Conservation (phyloP, 2,888 invertebrate species). For the Ormyrus rosae region DNA sequence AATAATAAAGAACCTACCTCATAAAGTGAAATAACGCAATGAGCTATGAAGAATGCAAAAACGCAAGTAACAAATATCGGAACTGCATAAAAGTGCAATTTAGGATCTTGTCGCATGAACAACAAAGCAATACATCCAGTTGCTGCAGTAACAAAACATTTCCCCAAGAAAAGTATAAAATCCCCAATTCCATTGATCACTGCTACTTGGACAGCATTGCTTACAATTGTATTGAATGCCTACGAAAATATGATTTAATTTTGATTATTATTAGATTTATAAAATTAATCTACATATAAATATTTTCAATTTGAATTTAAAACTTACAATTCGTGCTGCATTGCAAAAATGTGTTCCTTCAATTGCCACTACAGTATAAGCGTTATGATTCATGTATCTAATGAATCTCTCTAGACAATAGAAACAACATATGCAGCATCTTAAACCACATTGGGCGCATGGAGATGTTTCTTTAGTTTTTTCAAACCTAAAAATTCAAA, state of each 20-base stretch:
- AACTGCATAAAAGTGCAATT: slow-evolving; percentile 89
- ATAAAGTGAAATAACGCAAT: slow-evolving; percentile 94
- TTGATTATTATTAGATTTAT: slow-evolving; percentile 9
- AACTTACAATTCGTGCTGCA: slow-evolving; percentile 89
- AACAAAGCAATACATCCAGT: slow-evolving; percentile 88
- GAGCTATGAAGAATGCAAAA: slow-evolving; percentile 94
- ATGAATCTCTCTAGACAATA: slow-evolving; percentile 94
- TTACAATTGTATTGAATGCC: slow-evolving; percentile 91
- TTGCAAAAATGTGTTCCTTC: slow-evolving; percentile 94
- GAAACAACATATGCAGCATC: slow-evolving; percentile 93
- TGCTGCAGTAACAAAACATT: slow-evolving; percentile 88
- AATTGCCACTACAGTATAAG: slow-evolving; percentile 95
- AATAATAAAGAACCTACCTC: slow-evolving; percentile 81
- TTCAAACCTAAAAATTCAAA: slow-evolving; percentile 78
- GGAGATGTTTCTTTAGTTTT: slow-evolving; percentile 84
- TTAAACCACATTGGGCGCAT: slow-evolving; percentile 85
- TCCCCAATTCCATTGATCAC: slow-evolving; percentile 95
- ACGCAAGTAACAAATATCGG: slow-evolving; percentile 90
- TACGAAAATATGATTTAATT: slow-evolving; percentile 72
- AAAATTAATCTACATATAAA: slow-evolving; percentile 28
- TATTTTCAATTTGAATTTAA: neutral
- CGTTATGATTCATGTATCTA: slow-evolving; percentile 94
- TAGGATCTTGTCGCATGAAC: slow-evolving; percentile 84
- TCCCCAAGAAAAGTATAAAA: slow-evolving; percentile 93
- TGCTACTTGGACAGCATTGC: slow-evolving; percentile 91